A percentile compares a stretch with the other conserved stretches of the same genome.
phyloP scores from a whole-genome alignment of 2,113 vertebrate species.

The Neotoma lepida region DNA sequence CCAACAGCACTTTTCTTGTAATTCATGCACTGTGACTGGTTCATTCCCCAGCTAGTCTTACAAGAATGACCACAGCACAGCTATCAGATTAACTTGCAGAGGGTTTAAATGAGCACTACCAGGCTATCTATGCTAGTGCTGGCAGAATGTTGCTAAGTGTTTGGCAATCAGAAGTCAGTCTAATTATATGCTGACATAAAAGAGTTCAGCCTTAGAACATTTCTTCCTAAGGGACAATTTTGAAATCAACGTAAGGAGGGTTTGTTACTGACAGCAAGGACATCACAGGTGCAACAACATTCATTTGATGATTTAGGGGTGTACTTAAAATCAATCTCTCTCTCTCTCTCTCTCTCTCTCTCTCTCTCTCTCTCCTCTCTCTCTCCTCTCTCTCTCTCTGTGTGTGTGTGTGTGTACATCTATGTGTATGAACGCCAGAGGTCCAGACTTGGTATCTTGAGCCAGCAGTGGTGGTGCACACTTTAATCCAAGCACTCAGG shows the following conservation, averaged over 20 bases:
- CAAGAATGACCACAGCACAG: conserved; percentile 81
- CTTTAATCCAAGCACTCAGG: not conserved
- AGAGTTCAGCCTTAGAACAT: conserved; percentile 41
- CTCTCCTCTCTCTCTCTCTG: too few species aligned
- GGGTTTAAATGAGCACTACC: conserved; percentile 82
- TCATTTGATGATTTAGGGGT: conserved; percentile 46
- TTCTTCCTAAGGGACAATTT: conserved; percentile 17
- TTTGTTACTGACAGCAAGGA: conserved; percentile 25
- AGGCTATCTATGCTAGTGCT: conserved; percentile 70
- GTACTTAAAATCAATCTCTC: too few species aligned
- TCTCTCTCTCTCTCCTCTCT: too few species aligned
- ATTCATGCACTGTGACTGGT: conserved; percentile 83
- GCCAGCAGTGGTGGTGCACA: not conserved
- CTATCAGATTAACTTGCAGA: conserved; percentile 79
- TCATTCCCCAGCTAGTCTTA: conserved; percentile 81
- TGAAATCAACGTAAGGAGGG: conserved; percentile 22
- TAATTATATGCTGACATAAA: conserved; percentile 70
- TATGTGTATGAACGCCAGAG: not conserved
- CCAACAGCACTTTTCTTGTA: conserved; percentile 84
- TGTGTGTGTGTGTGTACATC: accelerated
- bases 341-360: too few species aligned
- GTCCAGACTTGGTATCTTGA: not conserved
- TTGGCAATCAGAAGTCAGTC: conserved; percentile 73
- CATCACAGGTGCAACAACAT: not conserved
- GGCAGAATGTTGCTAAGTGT: conserved; percentile 66